Evolutionary conservation across 2,113 vertebrate species (phyloP).

Genomic region (Spilogale gracilis): DNA sequence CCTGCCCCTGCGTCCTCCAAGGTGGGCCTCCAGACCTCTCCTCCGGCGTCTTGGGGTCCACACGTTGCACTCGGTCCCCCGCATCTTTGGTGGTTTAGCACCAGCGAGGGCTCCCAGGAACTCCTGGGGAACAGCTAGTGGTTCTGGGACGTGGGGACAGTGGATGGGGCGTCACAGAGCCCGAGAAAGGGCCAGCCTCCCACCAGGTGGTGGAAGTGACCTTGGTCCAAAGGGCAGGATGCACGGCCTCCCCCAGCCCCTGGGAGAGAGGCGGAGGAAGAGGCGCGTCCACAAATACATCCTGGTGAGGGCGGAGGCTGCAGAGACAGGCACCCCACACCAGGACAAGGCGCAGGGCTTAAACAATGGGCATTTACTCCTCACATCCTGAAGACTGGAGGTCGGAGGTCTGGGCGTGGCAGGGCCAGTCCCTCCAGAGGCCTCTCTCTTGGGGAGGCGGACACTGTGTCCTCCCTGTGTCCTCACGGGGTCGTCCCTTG

Average conservation of each 20-base stretch:
- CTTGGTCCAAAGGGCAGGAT: neutral
- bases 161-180: neutral
- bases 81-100: neutral
- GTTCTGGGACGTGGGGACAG: neutral
- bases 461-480: neutral
- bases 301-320: neutral
- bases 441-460: neutral
- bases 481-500: neutral
- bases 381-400: neutral
- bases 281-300: rapidly evolving
- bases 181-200: neutral
- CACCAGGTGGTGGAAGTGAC: neutral
- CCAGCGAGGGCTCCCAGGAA: neutral
- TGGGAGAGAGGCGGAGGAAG: neutral
- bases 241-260: neutral
- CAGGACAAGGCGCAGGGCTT: neutral
- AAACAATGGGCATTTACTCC: neutral
- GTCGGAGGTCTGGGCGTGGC: neutral
- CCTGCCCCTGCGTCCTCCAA: neutral
- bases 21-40: neutral
- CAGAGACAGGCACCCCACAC: neutral
- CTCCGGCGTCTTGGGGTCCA: neutral
- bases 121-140: neutral
- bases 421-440: too few species aligned
- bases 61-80: too few species aligned